Evolutionary conservation across 2,888 invertebrate genomes (phyloP), one percentile per base, ranked within the genome.

Genomic region (Phania funesta): DNA sequence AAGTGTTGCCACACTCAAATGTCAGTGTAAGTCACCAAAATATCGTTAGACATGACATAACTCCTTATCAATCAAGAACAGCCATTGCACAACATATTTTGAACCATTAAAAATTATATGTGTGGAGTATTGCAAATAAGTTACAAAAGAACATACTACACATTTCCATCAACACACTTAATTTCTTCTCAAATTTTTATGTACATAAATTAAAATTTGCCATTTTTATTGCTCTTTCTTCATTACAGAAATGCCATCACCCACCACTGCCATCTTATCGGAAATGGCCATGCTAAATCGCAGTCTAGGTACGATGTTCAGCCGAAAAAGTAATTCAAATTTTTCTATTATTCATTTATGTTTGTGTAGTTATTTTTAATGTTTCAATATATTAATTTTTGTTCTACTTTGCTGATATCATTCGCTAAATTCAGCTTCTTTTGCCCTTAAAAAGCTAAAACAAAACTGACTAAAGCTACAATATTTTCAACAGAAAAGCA

Each of bases 241-340:
- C 73, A 80, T 92, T 92, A 83, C 93, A 96, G 96, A 96, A 93
- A 96, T 96, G 91, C 95, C 96, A 52, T 95, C 96, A 24, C 96
- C 96, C 38, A 96, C 96, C 32, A 96, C 96, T 1, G 92, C 93
- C n/a, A 93, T 93, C 83, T 93, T 94, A 68, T 93, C 95, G 5
- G 91, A 91, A 84, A 88, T 88, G 87, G 87, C 90, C 78, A 87
- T 90, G 87, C 85, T 89, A 73, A 91, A 91, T 87, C 89, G 90
- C 76, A 91, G 90, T 56, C 80, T 84, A 81, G 85, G 85, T 85
- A 84, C 84, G 86, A 80, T 78, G 79, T 80, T 80, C 85, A 84
- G 70, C 83, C 75, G 81, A 78, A 85, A 83, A 85, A 84, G 82
- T 84, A 84, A 79, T 84, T 80, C 48, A 71, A 41, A 60, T 68